A percentile compares a stretch with the other conserved stretches of the same genome.
Evolutionary conservation across 2,113 vertebrate species (phyloP).

Genomic region (Solea solea): DNA sequence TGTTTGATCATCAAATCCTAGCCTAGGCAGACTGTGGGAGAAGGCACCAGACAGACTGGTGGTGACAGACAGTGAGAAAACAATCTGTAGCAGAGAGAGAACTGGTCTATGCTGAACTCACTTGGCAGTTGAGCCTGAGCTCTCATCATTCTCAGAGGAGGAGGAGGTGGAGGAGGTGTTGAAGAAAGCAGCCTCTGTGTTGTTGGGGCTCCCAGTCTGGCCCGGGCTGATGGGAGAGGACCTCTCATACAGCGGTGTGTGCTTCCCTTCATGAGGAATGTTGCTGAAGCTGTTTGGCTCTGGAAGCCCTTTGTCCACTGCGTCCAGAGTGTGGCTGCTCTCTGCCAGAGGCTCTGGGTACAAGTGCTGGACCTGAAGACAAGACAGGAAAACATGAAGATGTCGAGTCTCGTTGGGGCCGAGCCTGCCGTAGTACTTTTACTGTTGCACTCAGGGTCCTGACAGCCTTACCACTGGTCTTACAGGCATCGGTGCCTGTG

Average conservation of each 20-base stretch:
- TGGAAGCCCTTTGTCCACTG: constrained; percentile 81
- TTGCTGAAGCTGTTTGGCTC: constrained; percentile 91
- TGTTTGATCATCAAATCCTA: too few species aligned
- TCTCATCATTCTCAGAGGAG: constrained; percentile 90
- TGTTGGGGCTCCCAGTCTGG: constrained; percentile 85
- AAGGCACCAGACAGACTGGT: not conserved
- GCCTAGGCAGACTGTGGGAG: too few species aligned
- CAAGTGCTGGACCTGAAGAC: constrained; percentile 77
- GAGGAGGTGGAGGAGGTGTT: constrained; percentile 89
- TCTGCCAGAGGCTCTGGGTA: constrained; percentile 64
- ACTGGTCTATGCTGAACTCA: constrained; percentile 76
- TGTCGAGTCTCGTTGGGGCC: not conserved
- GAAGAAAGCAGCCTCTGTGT: constrained; percentile 86
- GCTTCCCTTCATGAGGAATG: constrained; percentile 93
- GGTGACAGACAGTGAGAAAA: not conserved
- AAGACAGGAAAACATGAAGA: not conserved
- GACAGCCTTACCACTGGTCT: constrained; percentile 84
- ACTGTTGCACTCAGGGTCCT: too few species aligned
- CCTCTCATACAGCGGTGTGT: constrained; percentile 93
- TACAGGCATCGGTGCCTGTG: constrained; percentile 85
- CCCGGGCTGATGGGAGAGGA: constrained; percentile 89
- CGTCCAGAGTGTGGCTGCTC: constrained; percentile 1
- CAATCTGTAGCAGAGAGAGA: not conserved
- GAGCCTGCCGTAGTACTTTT: not conserved
- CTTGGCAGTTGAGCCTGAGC: constrained; percentile 87